phyloP scores from a whole-genome alignment of 2,888 invertebrate species.

The Drosophila colorata region DNA sequence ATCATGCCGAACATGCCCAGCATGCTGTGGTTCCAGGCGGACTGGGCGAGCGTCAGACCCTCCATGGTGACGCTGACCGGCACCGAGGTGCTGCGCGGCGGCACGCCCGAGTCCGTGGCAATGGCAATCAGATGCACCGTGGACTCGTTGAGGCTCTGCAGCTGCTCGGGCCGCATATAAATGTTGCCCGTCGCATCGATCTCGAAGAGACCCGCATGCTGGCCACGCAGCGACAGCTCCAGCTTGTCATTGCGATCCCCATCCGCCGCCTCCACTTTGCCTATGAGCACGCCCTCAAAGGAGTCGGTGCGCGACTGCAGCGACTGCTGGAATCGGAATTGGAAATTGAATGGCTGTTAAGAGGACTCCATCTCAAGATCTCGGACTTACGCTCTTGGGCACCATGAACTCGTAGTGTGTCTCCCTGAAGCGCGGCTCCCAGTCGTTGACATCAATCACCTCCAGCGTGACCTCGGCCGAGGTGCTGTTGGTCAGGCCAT shows the following conservation, averaged over 20 bases:
- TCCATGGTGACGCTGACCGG: constrained; percentile 89
- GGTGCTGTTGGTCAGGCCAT: constrained; percentile 91
- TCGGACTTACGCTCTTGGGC: constrained; percentile 82
- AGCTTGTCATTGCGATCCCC: constrained; percentile 92
- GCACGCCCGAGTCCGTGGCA: constrained; percentile 93
- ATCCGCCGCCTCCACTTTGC: constrained; percentile 93
- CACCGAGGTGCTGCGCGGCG: constrained; percentile 91
- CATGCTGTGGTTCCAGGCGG: constrained; percentile 86
- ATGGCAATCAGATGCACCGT: constrained; percentile 92
- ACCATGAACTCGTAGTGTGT: constrained; percentile 93
- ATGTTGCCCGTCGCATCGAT: constrained; percentile 87
- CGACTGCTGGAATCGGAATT: constrained; percentile 74
- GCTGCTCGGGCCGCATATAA: constrained; percentile 86
- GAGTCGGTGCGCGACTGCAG: constrained; percentile 78
- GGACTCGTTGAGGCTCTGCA: constrained; percentile 86
- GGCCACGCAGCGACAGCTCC: constrained; percentile 90
- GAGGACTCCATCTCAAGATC: neutral
- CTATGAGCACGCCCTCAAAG: constrained; percentile 86
- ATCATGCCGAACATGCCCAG: constrained; percentile 89
- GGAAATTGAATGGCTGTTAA: neutral
- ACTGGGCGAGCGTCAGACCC: constrained; percentile 85
- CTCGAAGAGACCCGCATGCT: constrained; percentile 87
- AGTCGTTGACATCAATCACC: constrained; percentile 95
- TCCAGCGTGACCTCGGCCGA: constrained; percentile 91
- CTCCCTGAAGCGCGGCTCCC: constrained; percentile 96